Conservation (phyloP, 2,113 vertebrate species). For the Eonycteris spelaea region DNA sequence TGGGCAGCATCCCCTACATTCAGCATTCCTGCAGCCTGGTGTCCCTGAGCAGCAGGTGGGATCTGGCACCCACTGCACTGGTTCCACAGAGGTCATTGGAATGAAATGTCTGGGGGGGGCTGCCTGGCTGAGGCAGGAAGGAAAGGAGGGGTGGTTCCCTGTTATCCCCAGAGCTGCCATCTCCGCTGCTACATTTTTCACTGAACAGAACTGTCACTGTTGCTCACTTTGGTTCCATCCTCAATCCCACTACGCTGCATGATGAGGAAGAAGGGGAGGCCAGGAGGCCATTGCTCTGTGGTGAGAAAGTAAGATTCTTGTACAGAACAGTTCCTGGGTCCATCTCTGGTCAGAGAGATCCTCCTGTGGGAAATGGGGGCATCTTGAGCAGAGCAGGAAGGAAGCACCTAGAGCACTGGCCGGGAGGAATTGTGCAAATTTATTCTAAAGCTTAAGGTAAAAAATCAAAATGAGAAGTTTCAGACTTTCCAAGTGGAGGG, state of each 20-base stretch:
- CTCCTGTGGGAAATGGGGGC: not conserved
- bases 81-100: conserved; percentile 48
- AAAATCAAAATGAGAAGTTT: not conserved
- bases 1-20: accelerated
- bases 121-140: not conserved
- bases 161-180: not conserved
- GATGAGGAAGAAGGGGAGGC: not conserved
- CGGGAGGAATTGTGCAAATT: not conserved
- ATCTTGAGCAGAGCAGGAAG: accelerated
- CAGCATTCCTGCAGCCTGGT: accelerated
- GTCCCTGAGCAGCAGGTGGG: not conserved
- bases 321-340: not conserved
- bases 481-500: not conserved
- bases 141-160: not conserved
- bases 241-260: not conserved
- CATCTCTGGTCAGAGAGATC: not conserved
- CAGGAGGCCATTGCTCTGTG: conserved; percentile 34
- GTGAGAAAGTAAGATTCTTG: conserved; percentile 41
- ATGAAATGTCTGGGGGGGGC: conserved; percentile 17
- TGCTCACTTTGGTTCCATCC: not conserved
- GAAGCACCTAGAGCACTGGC: accelerated
- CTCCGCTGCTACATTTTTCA: not conserved
- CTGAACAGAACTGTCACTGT: not conserved
- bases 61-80: not conserved
- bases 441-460: not conserved